phyloP scores from a whole-genome alignment of 2,113 vertebrate species.

The Macaca mulatta region DNA sequence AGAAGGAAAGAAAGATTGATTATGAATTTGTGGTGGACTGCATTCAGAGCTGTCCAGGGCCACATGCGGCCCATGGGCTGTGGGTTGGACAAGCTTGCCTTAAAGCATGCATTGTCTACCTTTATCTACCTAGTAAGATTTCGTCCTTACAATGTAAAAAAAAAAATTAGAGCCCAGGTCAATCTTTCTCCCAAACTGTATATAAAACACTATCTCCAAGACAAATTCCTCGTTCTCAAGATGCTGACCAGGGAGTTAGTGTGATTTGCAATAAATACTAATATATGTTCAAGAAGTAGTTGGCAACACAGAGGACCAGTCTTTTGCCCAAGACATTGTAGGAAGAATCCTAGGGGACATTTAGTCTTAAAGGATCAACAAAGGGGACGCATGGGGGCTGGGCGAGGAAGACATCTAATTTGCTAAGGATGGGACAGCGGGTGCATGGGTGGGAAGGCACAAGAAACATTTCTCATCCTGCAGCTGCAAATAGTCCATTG shows the following conservation, averaged over 20 bases:
- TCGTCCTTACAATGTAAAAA: not conserved
- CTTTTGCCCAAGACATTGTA: not conserved
- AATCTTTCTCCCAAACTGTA: not conserved
- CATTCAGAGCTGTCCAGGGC: too few species aligned
- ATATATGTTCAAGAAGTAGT: not conserved
- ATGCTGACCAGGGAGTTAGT: not conserved
- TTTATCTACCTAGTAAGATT: not conserved
- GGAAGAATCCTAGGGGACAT: not conserved
- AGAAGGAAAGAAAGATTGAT: too few species aligned
- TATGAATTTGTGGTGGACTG: too few species aligned
- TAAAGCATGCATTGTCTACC: not conserved
- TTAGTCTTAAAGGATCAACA: not conserved
- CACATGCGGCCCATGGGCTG: too few species aligned
- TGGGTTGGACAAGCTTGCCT: not conserved
- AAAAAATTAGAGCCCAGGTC: not conserved
- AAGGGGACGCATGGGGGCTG: accelerated
- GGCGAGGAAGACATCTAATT: not conserved
- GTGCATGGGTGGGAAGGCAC: not conserved
- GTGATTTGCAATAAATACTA: not conserved
- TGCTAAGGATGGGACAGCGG: not conserved
- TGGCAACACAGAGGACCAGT: not conserved
- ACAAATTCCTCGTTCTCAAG: not conserved
- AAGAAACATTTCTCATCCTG: not conserved
- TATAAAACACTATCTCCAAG: not conserved
- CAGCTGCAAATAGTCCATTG: not conserved